phyloP scores from a whole-genome alignment of 2,888 invertebrate species.

The Gari tellinella region DNA sequence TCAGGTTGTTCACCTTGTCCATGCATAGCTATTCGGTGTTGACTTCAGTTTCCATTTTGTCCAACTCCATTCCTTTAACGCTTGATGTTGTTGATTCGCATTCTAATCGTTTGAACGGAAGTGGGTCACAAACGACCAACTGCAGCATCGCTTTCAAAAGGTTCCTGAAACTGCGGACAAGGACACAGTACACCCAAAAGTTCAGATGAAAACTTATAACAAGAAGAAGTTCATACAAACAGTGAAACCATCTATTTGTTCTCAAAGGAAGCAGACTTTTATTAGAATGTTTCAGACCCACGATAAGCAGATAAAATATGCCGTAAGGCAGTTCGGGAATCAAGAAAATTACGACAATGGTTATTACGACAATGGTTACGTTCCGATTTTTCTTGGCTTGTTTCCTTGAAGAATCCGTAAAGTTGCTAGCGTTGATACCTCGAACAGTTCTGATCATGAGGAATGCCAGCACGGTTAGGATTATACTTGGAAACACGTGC shows the following conservation, averaged over 20 bases:
- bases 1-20: no score
- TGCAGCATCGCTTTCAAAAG: slow-evolving; percentile 33
- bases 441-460: slow-evolving; percentile 19
- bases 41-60: no score
- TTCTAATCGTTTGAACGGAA: no score
- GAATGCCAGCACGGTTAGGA: slow-evolving; percentile 22
- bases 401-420: background rate
- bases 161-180: slow-evolving; percentile 33
- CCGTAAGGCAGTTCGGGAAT: slow-evolving; percentile 57
- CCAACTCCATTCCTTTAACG: no score
- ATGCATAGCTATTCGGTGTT: no score
- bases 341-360: slow-evolving; percentile 50
- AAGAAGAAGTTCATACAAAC: slow-evolving; percentile 43
- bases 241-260: slow-evolving; percentile 41
- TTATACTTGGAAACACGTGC: slow-evolving; percentile 37
- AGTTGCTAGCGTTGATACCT: background rate
- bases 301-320: slow-evolving; percentile 37
- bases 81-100: no score
- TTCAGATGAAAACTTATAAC: slow-evolving; percentile 53
- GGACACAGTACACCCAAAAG: slow-evolving; percentile 55
- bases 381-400: slow-evolving; percentile 16
- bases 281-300: slow-evolving; percentile 26
- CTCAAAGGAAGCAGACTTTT: slow-evolving; percentile 36
- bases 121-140: slow-evolving; percentile 19
- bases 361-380: slow-evolving; percentile 37